These are phyloP conservation scores for Circaetus cinerascens DNA, from an alignment of 2,113 vertebrate genomes.

Conservation along the genomic window DNA sequence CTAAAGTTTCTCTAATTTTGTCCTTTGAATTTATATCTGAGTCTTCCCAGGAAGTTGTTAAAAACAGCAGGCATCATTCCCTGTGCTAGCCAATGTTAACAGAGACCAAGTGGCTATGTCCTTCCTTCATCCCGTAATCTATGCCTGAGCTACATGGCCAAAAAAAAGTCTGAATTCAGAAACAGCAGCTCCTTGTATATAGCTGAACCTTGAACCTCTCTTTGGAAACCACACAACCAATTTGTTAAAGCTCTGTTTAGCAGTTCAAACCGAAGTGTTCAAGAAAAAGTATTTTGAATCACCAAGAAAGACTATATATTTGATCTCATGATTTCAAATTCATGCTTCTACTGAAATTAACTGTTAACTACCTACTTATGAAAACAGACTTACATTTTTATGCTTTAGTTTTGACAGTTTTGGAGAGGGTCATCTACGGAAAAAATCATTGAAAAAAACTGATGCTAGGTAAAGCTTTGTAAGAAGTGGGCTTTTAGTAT, in stretches of 20 bases:
- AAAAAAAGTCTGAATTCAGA: not conserved
- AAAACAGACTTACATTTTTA: not conserved
- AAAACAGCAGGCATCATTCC: not conserved
- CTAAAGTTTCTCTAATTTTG: not conserved
- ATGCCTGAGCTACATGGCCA: not conserved
- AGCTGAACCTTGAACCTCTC: not conserved
- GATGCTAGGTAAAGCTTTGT: not conserved
- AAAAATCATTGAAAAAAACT: not conserved
- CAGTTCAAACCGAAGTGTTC: not conserved
- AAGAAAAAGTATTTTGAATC: not conserved
- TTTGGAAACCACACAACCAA: not conserved
- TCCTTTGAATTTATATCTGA: not conserved
- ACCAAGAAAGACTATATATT: not conserved
- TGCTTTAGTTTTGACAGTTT: not conserved
- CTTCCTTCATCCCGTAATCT: not conserved
- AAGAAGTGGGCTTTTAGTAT: not conserved
- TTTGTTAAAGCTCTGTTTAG: not conserved
- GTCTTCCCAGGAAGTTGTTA: not conserved
- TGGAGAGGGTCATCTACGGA: not conserved
- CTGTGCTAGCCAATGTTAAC: not conserved
- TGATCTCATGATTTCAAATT: not conserved
- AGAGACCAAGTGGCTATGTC: not conserved
- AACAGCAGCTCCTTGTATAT: not conserved
- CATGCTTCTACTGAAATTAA: not conserved
- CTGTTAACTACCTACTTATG: not conserved